Percentiles rank a stretch among this genome's conserved stretches.
Evolutionary conservation across 2,797 vertebrate species (phyloP).

Genomic region (Serranus cabrilla): DNA sequence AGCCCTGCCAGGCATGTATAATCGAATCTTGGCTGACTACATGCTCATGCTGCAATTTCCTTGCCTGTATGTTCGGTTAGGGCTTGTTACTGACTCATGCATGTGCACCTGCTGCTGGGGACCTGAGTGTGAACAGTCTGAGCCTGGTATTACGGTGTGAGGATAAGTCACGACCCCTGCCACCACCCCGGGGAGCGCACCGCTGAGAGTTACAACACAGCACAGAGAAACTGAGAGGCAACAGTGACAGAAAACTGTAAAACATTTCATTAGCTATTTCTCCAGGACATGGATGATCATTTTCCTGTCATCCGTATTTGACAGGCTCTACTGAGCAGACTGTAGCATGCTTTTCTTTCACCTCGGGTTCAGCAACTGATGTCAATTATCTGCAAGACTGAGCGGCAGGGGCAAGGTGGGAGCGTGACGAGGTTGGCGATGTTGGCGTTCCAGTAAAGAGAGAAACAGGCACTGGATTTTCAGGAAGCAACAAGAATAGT

Average conservation of each 20-base stretch:
- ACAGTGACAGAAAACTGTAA: slow-evolving; percentile 20
- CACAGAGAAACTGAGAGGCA: slow-evolving; percentile 1
- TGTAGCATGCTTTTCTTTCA: slow-evolving; percentile 32
- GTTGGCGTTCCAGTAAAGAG: background rate
- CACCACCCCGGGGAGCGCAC: background rate
- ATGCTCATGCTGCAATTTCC: slow-evolving; percentile 37
- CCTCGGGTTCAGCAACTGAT: slow-evolving; percentile 29
- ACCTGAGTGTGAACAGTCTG: slow-evolving; percentile 46
- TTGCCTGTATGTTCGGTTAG: slow-evolving; percentile 11
- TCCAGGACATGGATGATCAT: slow-evolving; percentile 24
- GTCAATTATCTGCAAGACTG: slow-evolving; percentile 63
- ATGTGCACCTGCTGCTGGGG: slow-evolving; percentile 62
- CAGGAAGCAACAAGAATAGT: slow-evolving; percentile 5
- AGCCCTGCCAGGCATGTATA: slow-evolving; percentile 15
- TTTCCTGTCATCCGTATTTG: slow-evolving; percentile 26
- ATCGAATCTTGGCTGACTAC: slow-evolving; percentile 40
- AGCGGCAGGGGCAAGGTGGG: slow-evolving; percentile 15
- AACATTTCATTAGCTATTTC: slow-evolving; percentile 53
- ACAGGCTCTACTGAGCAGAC: slow-evolving; percentile 13
- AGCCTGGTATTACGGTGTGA: slow-evolving; percentile 30
- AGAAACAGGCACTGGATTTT: slow-evolving; percentile 5
- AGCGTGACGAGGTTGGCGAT: slow-evolving; percentile 1
- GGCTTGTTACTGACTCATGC: slow-evolving; percentile 48
- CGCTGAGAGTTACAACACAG: slow-evolving; percentile 19
- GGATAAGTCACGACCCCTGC: slow-evolving; percentile 28